Conservation (phyloP, 2,113 vertebrate genomes). For the Paraplagusia blochii region DNA sequence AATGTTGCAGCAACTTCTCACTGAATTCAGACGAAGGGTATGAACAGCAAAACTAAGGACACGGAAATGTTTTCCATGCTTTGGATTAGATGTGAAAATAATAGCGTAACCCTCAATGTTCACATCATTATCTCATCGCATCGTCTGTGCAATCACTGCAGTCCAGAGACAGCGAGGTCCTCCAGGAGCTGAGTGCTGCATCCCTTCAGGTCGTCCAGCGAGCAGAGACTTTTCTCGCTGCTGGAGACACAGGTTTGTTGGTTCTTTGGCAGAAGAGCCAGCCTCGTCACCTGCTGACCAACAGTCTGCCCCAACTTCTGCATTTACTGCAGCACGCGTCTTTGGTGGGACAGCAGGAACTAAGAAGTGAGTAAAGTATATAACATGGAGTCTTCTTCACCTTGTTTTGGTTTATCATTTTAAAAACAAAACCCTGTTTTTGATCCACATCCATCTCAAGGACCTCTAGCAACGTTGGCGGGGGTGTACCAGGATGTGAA, state of each 20-base stretch:
- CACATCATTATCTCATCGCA: neutral
- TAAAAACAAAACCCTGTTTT: neutral
- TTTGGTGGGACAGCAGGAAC: constrained; percentile 76
- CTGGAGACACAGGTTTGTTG: constrained; percentile 9
- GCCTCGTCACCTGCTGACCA: constrained; percentile 51
- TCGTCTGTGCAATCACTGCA: constrained; percentile 31
- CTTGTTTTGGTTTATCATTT: too few relatives aligned
- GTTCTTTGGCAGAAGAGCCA: constrained; percentile 69
- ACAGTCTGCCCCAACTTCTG: constrained; percentile 66
- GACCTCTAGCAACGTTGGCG: constrained; percentile 79
- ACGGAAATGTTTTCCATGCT: neutral
- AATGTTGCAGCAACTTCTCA: constrained; percentile 61
- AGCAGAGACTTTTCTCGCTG: constrained; percentile 55
- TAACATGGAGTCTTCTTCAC: too few relatives aligned
- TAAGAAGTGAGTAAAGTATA: constrained; percentile 78
- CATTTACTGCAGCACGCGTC: constrained; percentile 66
- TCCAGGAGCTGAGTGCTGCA: constrained; percentile 61
- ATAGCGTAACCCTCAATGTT: neutral
- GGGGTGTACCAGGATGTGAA: constrained; percentile 84
- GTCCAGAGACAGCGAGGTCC: constrained; percentile 65
- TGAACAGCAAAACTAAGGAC: neutral
- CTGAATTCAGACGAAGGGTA: constrained; percentile 72
- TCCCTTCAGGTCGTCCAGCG: constrained; percentile 55
- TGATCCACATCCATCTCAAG: constrained; percentile 48
- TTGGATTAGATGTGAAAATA: neutral